Conservation (phyloP, 2,113 vertebrate species). For the Monopterus albus region DNA sequence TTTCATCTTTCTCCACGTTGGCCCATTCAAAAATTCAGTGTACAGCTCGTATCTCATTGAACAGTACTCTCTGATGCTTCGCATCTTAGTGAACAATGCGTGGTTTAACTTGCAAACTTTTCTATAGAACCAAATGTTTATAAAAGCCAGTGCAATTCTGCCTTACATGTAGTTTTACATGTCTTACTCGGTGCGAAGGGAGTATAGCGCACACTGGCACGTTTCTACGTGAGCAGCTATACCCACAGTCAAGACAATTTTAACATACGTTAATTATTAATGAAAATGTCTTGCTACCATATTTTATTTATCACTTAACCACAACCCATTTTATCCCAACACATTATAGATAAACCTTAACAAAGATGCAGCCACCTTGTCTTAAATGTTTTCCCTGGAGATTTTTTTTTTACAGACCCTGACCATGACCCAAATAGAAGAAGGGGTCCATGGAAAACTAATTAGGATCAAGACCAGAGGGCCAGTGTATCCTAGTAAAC, state of each 20-base stretch:
- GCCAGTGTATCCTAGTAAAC: slow-evolving; percentile 42
- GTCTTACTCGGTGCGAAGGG: too few species aligned
- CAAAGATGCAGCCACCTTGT: slow-evolving; percentile 9
- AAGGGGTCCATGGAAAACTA: slow-evolving; percentile 49
- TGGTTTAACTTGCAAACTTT: neutral
- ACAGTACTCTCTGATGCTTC: too few species aligned
- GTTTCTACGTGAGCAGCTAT: neutral
- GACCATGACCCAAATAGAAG: slow-evolving; percentile 42
- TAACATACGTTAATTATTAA: slow-evolving; percentile 23
- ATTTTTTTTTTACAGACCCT: slow-evolving; percentile 41
- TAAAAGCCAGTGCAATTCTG: neutral
- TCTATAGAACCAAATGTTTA: too few species aligned
- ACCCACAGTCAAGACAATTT: neutral
- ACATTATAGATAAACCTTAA: slow-evolving; percentile 6
- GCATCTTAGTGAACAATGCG: too few species aligned
- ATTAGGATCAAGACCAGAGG: slow-evolving; percentile 55
- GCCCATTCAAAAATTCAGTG: neutral
- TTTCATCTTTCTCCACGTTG: neutral
- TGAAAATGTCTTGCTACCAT: neutral
- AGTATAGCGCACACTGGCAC: neutral
- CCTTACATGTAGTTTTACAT: too few species aligned
- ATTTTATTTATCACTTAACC: neutral
- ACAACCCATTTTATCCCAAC: neutral
- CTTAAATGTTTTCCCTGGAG: slow-evolving; percentile 34
- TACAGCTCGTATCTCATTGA: neutral